Percentiles rank a stretch among this genome's conserved stretches.
phyloP scores from a whole-genome alignment of 2,113 vertebrate species.

The Rattus rattus region DNA sequence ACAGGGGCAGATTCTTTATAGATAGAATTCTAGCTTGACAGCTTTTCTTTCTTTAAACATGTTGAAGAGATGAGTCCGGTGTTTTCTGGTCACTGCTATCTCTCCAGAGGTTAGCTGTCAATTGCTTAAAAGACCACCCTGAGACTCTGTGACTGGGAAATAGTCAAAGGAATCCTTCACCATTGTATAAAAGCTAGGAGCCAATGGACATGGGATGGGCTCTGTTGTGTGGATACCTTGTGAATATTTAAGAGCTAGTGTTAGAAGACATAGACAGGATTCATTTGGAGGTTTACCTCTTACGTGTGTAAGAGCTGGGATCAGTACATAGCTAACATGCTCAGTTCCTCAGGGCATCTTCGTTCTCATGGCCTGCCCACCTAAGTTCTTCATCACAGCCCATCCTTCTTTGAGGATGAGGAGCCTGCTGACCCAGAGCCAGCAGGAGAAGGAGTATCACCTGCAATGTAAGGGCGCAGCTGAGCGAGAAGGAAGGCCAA shows the following conservation, averaged over 20 bases:
- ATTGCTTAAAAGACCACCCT: not conserved
- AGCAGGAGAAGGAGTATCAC: accelerated
- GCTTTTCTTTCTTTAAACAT: not conserved
- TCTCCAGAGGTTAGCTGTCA: not conserved
- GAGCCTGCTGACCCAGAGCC: not conserved
- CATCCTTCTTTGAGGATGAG: accelerated
- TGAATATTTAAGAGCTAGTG: too few species aligned
- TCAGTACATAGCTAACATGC: not conserved
- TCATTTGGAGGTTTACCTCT: not conserved
- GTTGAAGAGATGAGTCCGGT: not conserved
- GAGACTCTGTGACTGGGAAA: not conserved
- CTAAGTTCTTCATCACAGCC: not conserved
- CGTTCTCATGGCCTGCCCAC: too few species aligned
- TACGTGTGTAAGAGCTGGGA: not conserved
- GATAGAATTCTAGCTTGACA: not conserved
- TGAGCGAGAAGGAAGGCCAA: not conserved
- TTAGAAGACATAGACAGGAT: not conserved
- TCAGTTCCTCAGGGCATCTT: not conserved
- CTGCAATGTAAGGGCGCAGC: accelerated
- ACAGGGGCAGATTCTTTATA: not conserved
- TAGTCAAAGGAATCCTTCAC: accelerated
- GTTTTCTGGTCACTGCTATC: not conserved
- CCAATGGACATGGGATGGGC: too few species aligned
- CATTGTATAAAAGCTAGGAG: not conserved
- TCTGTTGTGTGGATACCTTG: too few species aligned